Percentiles rank a stretch among this genome's conserved stretches.
phyloP scores from a whole-genome alignment of 2,888 invertebrate species.

The Orgyia antiqua region DNA sequence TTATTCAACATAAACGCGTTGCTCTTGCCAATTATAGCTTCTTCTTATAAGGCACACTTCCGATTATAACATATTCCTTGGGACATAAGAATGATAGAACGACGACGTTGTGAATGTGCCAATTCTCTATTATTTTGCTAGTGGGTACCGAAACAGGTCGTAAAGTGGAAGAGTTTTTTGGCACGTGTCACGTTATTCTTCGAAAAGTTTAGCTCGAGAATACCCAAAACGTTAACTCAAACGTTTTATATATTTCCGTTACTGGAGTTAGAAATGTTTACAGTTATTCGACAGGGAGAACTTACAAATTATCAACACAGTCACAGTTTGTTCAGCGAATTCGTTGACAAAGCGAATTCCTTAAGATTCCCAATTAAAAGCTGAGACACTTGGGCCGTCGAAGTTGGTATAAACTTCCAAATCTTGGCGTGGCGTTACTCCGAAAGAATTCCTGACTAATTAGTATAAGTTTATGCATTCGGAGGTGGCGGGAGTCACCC shows the following conservation, averaged over 20 bases:
- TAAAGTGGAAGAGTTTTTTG: conserved; percentile 25
- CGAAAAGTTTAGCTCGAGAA: conserved; percentile 10
- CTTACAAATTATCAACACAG: conserved; percentile 43
- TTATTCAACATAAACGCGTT: conserved; percentile 38
- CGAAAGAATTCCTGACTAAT: conserved; percentile 72
- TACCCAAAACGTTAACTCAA: conserved; percentile 17
- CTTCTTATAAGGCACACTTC: conserved; percentile 18
- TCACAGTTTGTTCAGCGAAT: conserved; percentile 57
- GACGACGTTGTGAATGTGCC: conserved; percentile 23
- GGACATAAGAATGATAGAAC: conserved; percentile 16
- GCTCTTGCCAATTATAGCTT: conserved; percentile 29
- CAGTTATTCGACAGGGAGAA: conserved; percentile 13
- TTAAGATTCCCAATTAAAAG: conserved; percentile 73
- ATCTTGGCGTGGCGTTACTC: conserved; percentile 56
- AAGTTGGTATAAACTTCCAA: conserved; percentile 65
- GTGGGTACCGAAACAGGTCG: conserved; percentile 13
- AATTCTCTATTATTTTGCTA: conserved; percentile 24
- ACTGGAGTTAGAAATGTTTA: conserved; percentile 25
- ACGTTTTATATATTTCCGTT: conserved; percentile 20
- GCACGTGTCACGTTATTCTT: conserved; percentile 24
- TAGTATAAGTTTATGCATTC: conserved; percentile 74
- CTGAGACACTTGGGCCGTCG: conserved; percentile 59
- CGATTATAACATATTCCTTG: conserved; percentile 12
- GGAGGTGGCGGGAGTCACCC: conserved; percentile 39
- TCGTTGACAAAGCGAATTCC: conserved; percentile 68